Percentiles rank a stretch among this genome's conserved stretches.
phyloP scores from a whole-genome alignment of 2,113 vertebrate genomes.

The Etheostoma spectabile region DNA sequence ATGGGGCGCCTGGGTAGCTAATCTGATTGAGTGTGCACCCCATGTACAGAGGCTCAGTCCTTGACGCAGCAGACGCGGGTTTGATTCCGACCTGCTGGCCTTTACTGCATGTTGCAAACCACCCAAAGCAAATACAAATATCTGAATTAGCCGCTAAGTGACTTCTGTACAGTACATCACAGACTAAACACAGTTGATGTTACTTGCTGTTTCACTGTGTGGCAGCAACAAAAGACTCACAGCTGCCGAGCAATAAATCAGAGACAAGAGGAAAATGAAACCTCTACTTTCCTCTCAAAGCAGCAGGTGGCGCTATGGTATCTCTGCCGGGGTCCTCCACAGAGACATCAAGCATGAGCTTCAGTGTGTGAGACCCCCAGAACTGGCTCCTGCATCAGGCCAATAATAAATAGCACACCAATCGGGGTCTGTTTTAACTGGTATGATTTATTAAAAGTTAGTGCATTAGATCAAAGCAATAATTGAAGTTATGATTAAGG shows the following conservation, averaged over 20 bases:
- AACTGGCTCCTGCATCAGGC: conserved; percentile 45
- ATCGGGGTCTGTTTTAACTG: conserved; percentile 35
- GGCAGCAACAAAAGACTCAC: conserved; percentile 56
- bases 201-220: conserved; percentile 42
- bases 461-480: conserved; percentile 55
- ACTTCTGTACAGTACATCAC: conserved; percentile 15
- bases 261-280: neutral
- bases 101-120: too few species aligned
- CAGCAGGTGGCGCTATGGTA: conserved; percentile 73
- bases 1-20: neutral
- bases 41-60: too few species aligned
- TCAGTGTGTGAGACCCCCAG: conserved; percentile 6
- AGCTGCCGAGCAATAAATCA: conserved; percentile 57
- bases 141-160: conserved; percentile 12
- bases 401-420: conserved; percentile 56
- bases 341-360: conserved; percentile 21
- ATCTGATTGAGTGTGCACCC: too few species aligned
- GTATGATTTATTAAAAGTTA: conserved; percentile 68
- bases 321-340: conserved; percentile 14
- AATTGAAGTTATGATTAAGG: conserved; percentile 61
- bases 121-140: neutral
- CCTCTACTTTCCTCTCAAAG: neutral
- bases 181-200: conserved; percentile 27
- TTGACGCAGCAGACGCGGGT: too few species aligned
- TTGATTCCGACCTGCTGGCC: too few species aligned